Base-by-base conservation (phyloP, 2,888 invertebrate species). In the Lycaena phlaeas region DNA sequence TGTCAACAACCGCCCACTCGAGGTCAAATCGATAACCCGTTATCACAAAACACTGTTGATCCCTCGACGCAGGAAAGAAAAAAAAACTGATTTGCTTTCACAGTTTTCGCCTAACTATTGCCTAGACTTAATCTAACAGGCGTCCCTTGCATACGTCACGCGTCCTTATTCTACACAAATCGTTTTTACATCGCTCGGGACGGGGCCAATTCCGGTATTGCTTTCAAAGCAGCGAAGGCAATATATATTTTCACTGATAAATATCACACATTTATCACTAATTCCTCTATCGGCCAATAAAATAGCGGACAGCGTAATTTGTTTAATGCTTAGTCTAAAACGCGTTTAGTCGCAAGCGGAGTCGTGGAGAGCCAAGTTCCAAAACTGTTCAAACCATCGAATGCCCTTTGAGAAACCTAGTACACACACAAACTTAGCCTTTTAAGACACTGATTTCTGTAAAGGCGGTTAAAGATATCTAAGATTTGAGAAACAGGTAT, bases 91-190 rank as follows among this genome's bases (percentile, higher is more conserved):
- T 65, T 64, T 64, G 66, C 68, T 64, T 64, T 70, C 68, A 71
- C 72, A 69, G 70, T 69, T 72, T 77, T 76, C 65, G 73, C 84
- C 84, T 84, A 84, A 79, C 82, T 84, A 84, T 68, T 69, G 65
- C 68, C 82, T 84, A 82, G 65, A 70, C 79, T 81, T 82, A 79
- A 48, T 66, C 54, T 66, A 61, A 61, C 67, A 53, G 59, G 48
- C 65, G 45, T 65, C 54, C 58, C 42, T 45, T 50, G 41, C 54
- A 48, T 49, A 43, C 55, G 47, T 55, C 61, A 59, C 61, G 51
- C 59, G 57, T 68, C 68, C 68, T 70, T 61, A 62, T 67, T 69
- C 74, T 55, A 62, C 76, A 69, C 76, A 72, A 69, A 66, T 69
- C 70, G 65, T 63, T 71, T 70, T 66, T 73, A 79, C 79, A 81